Percentiles rank a stretch among this genome's conserved stretches.
Conservation (phyloP, 1,140 invertebrate species). For the Panagrolaimus sp. region DNA sequence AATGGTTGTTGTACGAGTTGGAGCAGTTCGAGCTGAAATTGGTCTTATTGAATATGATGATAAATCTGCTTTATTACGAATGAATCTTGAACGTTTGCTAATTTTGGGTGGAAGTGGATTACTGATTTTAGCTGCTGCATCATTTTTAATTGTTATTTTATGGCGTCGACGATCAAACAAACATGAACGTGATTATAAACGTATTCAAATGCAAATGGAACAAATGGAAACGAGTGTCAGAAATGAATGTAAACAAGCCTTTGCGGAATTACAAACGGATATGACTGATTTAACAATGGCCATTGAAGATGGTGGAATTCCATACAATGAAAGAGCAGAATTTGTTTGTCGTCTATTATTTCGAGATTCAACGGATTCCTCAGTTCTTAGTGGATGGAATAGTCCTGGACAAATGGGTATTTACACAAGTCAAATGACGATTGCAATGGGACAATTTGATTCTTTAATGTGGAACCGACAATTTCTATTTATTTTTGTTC, state of each 20-base stretch:
- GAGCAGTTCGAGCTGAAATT: slow-evolving; percentile 78
- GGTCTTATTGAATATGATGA: slow-evolving; percentile 76
- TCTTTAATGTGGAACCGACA: slow-evolving; percentile 85
- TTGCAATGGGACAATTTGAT: slow-evolving; percentile 87
- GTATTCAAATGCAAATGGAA: slow-evolving; percentile 98
- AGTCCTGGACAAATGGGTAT: slow-evolving; percentile 40
- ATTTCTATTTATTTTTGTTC: slow-evolving; percentile 84
- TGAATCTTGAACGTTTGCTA: not conserved
- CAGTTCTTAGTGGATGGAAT: slow-evolving; percentile 34
- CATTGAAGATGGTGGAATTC: slow-evolving; percentile 87
- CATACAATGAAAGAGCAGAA: slow-evolving; percentile 85
- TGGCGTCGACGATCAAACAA: slow-evolving; percentile 43
- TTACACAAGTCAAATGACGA: slow-evolving; percentile 67
- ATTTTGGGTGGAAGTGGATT: slow-evolving; percentile 19
- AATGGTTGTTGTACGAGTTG: slow-evolving; percentile 78
- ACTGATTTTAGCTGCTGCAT: slow-evolving; percentile 25
- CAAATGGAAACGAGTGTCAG: slow-evolving; percentile 95
- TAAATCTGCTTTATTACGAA: slow-evolving; percentile 22
- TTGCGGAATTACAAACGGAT: slow-evolving; percentile 96
- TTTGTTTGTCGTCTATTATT: slow-evolving; percentile 99
- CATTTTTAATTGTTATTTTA: slow-evolving; percentile 31
- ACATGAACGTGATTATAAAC: slow-evolving; percentile 57
- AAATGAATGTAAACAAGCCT: slow-evolving; percentile 81
- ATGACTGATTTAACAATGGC: slow-evolving; percentile 96
- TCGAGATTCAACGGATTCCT: slow-evolving; percentile 66